These are phyloP conservation scores for Elmis aenea DNA, from an alignment of 2,888 invertebrate genomes.

Conservation along the genomic window DNA sequence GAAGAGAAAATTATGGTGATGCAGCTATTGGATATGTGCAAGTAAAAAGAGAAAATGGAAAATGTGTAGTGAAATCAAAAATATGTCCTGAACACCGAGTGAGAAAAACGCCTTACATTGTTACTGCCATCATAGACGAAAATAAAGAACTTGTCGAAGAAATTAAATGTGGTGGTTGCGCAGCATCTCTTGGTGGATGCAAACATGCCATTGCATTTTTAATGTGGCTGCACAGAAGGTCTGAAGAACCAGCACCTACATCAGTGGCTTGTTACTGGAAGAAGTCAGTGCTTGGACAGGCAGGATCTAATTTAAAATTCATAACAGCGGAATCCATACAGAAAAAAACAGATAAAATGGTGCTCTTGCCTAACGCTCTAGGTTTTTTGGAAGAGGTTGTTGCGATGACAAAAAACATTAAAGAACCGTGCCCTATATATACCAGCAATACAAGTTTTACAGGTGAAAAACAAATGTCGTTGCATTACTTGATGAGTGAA, in stretches of 20 bases:
- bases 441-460: too few relatives aligned
- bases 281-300: too few relatives aligned
- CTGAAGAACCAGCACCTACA: conserved; percentile 5
- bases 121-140: conserved; percentile 1
- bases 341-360: too few relatives aligned
- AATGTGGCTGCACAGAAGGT: conserved; percentile 3
- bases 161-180: conserved; percentile 1
- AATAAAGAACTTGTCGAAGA: background rate
- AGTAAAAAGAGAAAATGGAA: background rate
- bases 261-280: conserved; percentile 3
- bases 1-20: too few relatives aligned
- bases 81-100: conserved; percentile 1
- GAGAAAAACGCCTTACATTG: background rate
- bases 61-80: background rate
- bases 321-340: too few relatives aligned
- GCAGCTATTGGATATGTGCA: conserved; percentile 1
- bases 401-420: too few relatives aligned
- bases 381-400: too few relatives aligned
- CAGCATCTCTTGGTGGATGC: conserved; percentile 2
- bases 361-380: too few relatives aligned
- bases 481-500: too few relatives aligned
- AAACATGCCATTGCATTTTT: conserved; percentile 7
- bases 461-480: too few relatives aligned
- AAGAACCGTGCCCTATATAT: too few relatives aligned
- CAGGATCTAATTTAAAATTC: too few relatives aligned